Percentiles rank a stretch among this genome's conserved stretches.
Evolutionary conservation across 1,140 invertebrate genomes (phyloP).

Genomic region (Neodiprion virginianus): DNA sequence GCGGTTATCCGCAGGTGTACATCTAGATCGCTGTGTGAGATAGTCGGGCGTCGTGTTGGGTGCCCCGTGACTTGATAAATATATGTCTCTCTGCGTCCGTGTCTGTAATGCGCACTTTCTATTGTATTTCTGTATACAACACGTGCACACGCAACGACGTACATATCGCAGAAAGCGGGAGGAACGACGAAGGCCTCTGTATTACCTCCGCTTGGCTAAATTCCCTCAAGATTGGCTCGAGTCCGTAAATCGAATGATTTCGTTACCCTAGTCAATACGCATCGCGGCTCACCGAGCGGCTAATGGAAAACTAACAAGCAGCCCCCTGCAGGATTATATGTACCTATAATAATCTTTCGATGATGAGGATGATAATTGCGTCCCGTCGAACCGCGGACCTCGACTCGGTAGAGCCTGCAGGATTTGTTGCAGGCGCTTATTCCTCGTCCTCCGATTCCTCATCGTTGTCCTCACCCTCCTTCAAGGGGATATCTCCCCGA

Average conservation of each 20-base stretch:
- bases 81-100: neutral
- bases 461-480: conserved; percentile 19
- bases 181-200: too few species aligned
- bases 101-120: too few species aligned
- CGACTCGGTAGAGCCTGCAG: neutral
- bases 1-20: neutral
- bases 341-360: neutral
- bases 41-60: neutral
- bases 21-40: neutral
- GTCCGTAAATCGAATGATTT: conserved; percentile 1
- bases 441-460: neutral
- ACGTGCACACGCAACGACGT: too few species aligned
- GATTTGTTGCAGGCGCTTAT: conserved; percentile 9
- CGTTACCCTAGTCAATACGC: neutral
- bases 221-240: neutral
- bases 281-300: neutral
- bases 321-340: neutral
- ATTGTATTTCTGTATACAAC: too few species aligned
- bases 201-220: neutral
- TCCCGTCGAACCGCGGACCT: neutral
- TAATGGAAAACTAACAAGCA: conserved; percentile 6
- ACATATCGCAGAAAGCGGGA: too few species aligned
- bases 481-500: conserved; percentile 32
- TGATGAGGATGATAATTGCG: neutral
- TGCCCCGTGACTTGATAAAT: neutral